Base-by-base conservation (phyloP, 2,797 vertebrate species). In the Hydrocynus forskahlii region DNA sequence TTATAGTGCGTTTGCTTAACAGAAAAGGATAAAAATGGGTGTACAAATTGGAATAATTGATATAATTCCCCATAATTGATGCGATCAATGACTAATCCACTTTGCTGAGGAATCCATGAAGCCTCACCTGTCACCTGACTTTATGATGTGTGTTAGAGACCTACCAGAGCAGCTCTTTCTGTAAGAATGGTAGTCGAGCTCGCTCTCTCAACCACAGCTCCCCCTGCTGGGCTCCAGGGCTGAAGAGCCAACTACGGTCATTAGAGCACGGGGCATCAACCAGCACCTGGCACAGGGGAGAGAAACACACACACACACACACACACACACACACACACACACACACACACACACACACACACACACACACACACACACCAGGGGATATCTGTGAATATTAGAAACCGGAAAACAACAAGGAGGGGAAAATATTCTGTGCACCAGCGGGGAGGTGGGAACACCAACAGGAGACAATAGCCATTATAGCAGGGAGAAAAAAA, bases 211-310 rank as follows among this genome's bases (percentile, higher is more conserved):
- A 92, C 85, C 96, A 94, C 52, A 88, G 85, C 2, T 88, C 88
- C 87, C 95, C 96, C 88, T 94, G 94, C 81, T 95, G 94, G 86
- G 40, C 86, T 85, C 92, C 92, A 72, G 92, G 87, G 25, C 93
- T 96, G 90, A 97, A 98, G 17, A 99, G 88, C 97, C 97, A 99
- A 78, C 96, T 98, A 89, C 96, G 95, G 92, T 99, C 98, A 90
- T 98, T 99, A 29, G 97, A 99, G 89, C 98, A 99, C 0, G 97
- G 98, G 84, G 95, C 95, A 87, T 99, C 97, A 35, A 99, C 96
- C 79, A 99, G 91, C 57, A 98, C 93, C 98, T 99, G 50, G 74
- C 38, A 13, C 73, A 59, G 13, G 14, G 59, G 45, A 40, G 40
- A 29, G 29, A 29, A 1, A 29, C 1, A 29, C 1, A 29, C 29